phyloP scores from a whole-genome alignment of 2,113 vertebrate species.

The Carettochelys insculpta region DNA sequence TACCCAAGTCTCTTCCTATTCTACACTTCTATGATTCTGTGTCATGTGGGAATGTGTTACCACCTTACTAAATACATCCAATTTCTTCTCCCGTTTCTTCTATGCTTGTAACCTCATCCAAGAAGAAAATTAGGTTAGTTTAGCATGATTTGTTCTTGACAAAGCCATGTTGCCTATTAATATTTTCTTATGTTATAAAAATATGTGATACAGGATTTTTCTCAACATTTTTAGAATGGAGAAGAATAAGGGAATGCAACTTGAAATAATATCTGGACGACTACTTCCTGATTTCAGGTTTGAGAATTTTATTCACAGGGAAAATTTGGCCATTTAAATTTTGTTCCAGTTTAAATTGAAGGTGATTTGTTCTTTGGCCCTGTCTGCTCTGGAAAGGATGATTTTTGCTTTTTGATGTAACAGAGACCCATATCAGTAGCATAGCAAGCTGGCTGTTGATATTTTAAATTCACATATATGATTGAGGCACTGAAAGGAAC shows the following conservation, averaged over 20 bases:
- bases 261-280: not conserved
- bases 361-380: not conserved
- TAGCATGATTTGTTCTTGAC: not conserved
- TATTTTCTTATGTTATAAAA: no score
- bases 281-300: not conserved
- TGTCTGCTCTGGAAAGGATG: not conserved
- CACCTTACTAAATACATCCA: not conserved
- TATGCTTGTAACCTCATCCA: not conserved
- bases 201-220: not conserved
- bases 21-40: not conserved
- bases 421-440: not conserved
- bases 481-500: accelerated
- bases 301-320: not conserved
- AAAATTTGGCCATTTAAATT: not conserved
- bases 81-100: not conserved
- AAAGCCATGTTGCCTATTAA: not conserved
- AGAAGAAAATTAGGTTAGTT: not conserved
- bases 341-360: not conserved
- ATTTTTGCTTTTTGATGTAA: not conserved
- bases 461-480: not conserved
- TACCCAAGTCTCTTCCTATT: not conserved
- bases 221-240: not conserved
- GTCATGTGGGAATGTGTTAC: not conserved
- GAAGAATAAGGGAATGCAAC: not conserved
- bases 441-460: not conserved